A percentile compares a stretch with the other conserved stretches of the same genome.
phyloP scores from a whole-genome alignment of 1,140 invertebrate genomes.

The Bombus sylvicola region DNA sequence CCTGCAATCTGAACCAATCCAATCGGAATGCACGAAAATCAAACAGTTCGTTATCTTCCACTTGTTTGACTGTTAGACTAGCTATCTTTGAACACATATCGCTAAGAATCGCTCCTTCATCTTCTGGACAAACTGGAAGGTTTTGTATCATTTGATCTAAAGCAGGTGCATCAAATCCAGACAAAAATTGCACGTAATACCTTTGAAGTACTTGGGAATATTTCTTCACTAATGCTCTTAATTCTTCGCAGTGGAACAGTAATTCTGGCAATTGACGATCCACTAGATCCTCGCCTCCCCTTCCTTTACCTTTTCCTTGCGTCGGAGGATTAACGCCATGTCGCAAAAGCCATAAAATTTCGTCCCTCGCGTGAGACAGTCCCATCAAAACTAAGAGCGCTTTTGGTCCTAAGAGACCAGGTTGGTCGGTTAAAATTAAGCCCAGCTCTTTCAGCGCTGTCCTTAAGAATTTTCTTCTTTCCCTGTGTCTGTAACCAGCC shows the following conservation, averaged over 20 bases:
- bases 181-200: slow-evolving; percentile 98
- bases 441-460: slow-evolving; percentile 97
- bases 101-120: slow-evolving; percentile 96
- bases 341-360: slow-evolving; percentile 97
- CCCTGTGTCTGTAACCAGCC: slow-evolving; percentile 94
- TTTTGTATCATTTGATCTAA: slow-evolving; percentile 96
- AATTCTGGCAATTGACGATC: slow-evolving; percentile 98
- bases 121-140: slow-evolving; percentile 93
- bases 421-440: slow-evolving; percentile 98
- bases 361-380: slow-evolving; percentile 96
- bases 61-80: slow-evolving; percentile 95
- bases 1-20: slow-evolving; percentile 99
- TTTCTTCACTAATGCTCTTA: slow-evolving; percentile 95
- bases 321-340: slow-evolving; percentile 97
- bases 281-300: slow-evolving; percentile 93
- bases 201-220: slow-evolving; percentile 98
- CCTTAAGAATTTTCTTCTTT: slow-evolving; percentile 97
- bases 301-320: slow-evolving; percentile 92
- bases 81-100: slow-evolving; percentile 96
- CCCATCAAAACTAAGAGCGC: slow-evolving; percentile 98
- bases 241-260: slow-evolving; percentile 98
- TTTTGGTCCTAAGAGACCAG: slow-evolving; percentile 97
- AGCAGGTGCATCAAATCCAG: slow-evolving; percentile 96
- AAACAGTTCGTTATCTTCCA: slow-evolving; percentile 98
- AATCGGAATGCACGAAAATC: slow-evolving; percentile 97